These are phyloP conservation scores for Chaitophorus viminalis DNA, from an alignment of 2,888 invertebrate genomes.

Conservation along the genomic window DNA sequence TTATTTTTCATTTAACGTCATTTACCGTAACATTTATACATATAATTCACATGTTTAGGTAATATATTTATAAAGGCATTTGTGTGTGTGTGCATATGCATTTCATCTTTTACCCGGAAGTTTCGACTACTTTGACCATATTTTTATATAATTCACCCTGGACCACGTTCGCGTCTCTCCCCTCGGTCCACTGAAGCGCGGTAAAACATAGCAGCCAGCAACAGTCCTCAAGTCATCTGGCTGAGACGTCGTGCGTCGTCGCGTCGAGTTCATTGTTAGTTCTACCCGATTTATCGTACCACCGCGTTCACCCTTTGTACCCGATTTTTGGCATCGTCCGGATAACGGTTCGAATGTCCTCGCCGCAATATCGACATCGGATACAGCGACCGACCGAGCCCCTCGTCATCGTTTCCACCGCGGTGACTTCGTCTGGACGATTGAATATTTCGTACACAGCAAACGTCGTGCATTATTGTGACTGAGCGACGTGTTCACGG, in stretches of 20 bases:
- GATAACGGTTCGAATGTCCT: conserved; percentile 10
- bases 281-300: conserved; percentile 6
- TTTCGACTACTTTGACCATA: background rate
- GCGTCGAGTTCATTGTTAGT: background rate
- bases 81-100: background rate
- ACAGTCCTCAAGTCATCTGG: background rate
- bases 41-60: background rate
- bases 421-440: background rate
- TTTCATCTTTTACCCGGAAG: background rate
- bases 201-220: background rate
- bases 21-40: too few relatives aligned
- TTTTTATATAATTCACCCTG: background rate
- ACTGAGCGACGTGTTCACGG: background rate
- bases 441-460: background rate
- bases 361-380: background rate
- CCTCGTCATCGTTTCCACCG: background rate
- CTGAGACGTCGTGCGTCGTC: conserved; percentile 8
- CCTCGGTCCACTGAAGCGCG: conserved; percentile 18
- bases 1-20: too few relatives aligned
- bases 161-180: background rate
- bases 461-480: background rate
- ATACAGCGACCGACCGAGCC: too few relatives aligned
- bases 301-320: background rate
- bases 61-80: background rate
- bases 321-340: conserved; percentile 30